Evolutionary conservation across 1,140 invertebrate species (phyloP), one percentile per base, ranked within the genome.

Genomic region (Drosophila quadrilineata): DNA sequence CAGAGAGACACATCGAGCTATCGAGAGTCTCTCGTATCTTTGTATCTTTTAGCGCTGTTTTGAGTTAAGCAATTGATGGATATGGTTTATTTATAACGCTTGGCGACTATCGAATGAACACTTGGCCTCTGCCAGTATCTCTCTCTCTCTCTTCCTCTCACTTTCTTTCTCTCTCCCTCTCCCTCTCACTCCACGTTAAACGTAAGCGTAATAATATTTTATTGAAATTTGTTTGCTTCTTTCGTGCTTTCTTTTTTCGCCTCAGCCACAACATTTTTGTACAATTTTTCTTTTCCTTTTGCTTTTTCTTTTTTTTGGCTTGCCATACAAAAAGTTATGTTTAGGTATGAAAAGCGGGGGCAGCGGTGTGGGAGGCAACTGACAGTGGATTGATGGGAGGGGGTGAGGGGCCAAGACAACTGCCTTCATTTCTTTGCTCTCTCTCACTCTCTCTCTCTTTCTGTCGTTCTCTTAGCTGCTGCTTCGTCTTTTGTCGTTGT

Each of bases 21-120:
- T 36, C 14, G 38, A 33, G 53, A 46, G 53, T 17, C 52, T 48
- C 56, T 24, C 71, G 73, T 84, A 74, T 84, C 73, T 76, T 85
- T 85, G 79, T 85, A 85, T 85, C 79, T 85, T 79, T 85, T 85
- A 85, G 75, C 79, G 77, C 74, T 77, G 77, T 85, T 85, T 85
- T 85, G 80, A 79, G 79, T 85, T 85, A 85, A 85, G 79, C 79
- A 85, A 85, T 85, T 85, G 79, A 85, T 85, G 79, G 79, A 85
- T 85, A 85, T 85, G 79, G 79, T 85, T 85, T 85, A 85, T 85
- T 85, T 85, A 85, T 85, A 85, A 85, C 79, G 79, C 79, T 85
- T 86, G 74, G 80, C 80, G 79, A 86, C 79, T 64, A 71, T 65
- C 71, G 75, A 60, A 75, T 65, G 79, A 63, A 69, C 66, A 59